Evolutionary conservation across 2,797 vertebrate species (phyloP), one percentile per base, ranked within the genome.

Genomic region (Poeciliopsis paucimaculata): DNA sequence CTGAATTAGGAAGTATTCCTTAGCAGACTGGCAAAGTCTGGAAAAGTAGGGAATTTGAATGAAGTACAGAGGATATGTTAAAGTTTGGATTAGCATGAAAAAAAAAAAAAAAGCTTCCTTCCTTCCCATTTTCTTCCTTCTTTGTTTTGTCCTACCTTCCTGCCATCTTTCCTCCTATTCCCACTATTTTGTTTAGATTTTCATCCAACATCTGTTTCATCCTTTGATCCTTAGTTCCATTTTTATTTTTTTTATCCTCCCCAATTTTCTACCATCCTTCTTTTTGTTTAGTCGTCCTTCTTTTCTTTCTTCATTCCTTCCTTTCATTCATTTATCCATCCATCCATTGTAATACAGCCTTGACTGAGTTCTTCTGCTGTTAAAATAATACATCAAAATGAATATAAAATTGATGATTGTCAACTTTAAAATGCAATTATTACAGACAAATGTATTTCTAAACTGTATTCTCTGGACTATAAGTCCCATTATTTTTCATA

Each of bases 1-100:
- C 64, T 57, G 86, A 93, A 91, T 91, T 88, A 73, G 60, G 84
- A 8, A 85, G 79, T 81, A 77, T 81, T 77, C 75, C 72, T 83
- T 46, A 46, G 41, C 23, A 28, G 12, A 15, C 13, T 46, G 68
- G 28, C 15, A 6, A 72, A 71, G 26, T 71, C 68, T 71, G 26
- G 43, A 71, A 46, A 28, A 18, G 41, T 6, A 28, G 2, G 12
- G 43, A 45, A 28, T 16, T 16, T 72, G 3, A 28, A 3, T 72
- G n/a, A 16, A 28, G 43, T 41, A 45, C 13, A 16, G n/a, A 45
- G 43, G 7, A 15, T 11, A 72, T 46, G 45, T 72, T 28, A 15
- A 45, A 68, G 36, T 68, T 39, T 26, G 36, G 10, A 41, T 41
- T 23, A 13, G 64, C 4, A 68, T 41, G 20, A 39, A 66, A 64